Base-by-base conservation (phyloP, 2,888 invertebrate genomes). In the Pandemis cinnamomeana region DNA sequence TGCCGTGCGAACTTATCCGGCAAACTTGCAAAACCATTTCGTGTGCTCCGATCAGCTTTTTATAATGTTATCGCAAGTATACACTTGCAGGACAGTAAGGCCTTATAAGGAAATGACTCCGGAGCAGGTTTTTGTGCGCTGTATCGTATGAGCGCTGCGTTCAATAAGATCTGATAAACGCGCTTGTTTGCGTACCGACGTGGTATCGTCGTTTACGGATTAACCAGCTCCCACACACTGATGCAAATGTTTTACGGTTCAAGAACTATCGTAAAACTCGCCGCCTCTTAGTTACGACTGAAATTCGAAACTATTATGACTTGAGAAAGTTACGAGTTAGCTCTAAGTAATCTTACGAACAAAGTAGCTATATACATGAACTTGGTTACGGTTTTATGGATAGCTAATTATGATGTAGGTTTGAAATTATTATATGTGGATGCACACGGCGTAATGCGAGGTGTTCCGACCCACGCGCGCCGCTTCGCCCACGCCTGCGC, bases 41-140 rank as follows among this genome's bases (percentile, higher is more conserved):
- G 91, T 88, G 87, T 87, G 86, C 81, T 84, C 81, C 81, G 89
- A 89, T 90, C 90, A 89, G 89, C 86, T 93, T 92, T 92, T 93
- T 92, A 85, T 85, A 80, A 83, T 86, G 84, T 84, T 87, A 89
- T 87, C 84, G 88, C 88, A 89, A 89, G 89, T 89, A 86, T 86
- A 84, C 84, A 89, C 86, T 87, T 88, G 88, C 89, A 88, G 86
- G 89, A 89, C 88, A 86, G 84, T 87, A 85, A 83, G 80, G 77
- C 91, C 89, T 75, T 90, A 89, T 77, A 91, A 86, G 91, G 92
- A 75, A 79, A 81, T 78, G 80, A 81, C 79, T 84, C 81, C 79
- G 78, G 78, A 84, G 84, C 92, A 80, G 88, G 92, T 92, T 93
- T 90, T 89, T 88, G 85, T 83, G 79, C 79, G 85, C 88, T 86